Base-by-base conservation (phyloP, 1,140 invertebrate species). In the Bombus ignitus region DNA sequence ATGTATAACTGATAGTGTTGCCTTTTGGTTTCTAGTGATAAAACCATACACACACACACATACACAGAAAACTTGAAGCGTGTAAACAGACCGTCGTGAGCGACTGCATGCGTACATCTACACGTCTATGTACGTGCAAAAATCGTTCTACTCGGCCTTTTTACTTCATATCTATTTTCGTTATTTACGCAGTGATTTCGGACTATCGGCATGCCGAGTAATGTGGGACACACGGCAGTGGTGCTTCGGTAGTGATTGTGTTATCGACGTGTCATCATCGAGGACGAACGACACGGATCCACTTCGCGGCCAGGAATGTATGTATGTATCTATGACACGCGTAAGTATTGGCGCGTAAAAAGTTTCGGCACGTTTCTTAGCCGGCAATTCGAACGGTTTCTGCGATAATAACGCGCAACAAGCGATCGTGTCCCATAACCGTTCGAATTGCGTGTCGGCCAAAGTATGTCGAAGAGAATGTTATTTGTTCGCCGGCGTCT, bases 161-260 rank as follows among this genome's bases (percentile, higher is more conserved):
- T 39, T 35, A 22, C 83, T 79, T 37, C 57, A 42, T 15, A 18
- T n/a, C 37, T 85, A 13, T 62, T 85, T 57, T 79, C 15, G 47
- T 79, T 83, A 75, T 65, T 78, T 78, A 53, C 53, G 74, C 68
- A 89, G 87, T 82, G 87, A 88, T 89, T 86, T 86, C 42, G 86
- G 75, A 76, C 75, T 88, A 80, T 87, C 87, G 87, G 83, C 53
- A 88, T 86, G 88, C 73, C 87, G 88, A 83, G 78, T 88, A 82
- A 89, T 89, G 80, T 87, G 80, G 84, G 72, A 86, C 76, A 88
- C 18, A 70, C 62, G 84, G 53, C 59, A 53, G 70, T 77, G 81
- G 79, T 89, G 83, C 87, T 83, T 57, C 72, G 75, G n/a, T 83
- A 89, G 87, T 83, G 87, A 89, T 89, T 89, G 75, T 79, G 72